phyloP scores from a whole-genome alignment of 1,140 invertebrate genomes.

The Bombyx mori region ASM3026992v2 NC_085135.1:1330001-1330500 shows the following conservation, averaged over 20 bases:
- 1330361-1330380: conserved; percentile 15
- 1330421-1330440: conserved; percentile 36
- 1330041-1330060: no score
- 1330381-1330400: conserved; percentile 16
- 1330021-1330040: background rate
- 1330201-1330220: background rate
- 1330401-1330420: conserved; percentile 27
- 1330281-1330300: no score
- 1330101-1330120: background rate
- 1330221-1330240: no score
- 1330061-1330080: background rate
- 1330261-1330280: no score
- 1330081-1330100: background rate
- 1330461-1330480: conserved; percentile 55
- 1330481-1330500: conserved; percentile 36
- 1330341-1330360: no score
- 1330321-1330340: no score
- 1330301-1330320: no score
- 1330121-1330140: background rate
- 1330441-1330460: conserved; percentile 67
- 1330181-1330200: conserved; percentile 5
- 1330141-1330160: background rate
- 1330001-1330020: background rate
- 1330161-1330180: background rate
- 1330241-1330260: no score